phyloP scores from a whole-genome alignment of 2,888 invertebrate genomes.

The Anthophora plumipes region DNA sequence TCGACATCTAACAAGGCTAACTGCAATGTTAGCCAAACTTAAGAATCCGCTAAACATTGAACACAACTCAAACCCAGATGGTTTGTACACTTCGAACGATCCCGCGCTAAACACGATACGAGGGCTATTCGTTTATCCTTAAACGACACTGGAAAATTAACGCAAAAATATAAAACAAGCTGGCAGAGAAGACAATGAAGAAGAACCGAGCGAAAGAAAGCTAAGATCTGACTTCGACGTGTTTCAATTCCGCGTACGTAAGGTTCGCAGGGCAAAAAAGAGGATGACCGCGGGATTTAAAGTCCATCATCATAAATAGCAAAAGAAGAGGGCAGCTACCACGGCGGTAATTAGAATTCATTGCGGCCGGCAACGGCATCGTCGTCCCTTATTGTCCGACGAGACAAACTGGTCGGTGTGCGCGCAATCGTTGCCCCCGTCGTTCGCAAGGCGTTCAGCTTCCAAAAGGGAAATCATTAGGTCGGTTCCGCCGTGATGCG shows the following conservation, averaged over 20 bases:
- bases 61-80: too few species aligned
- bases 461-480: constrained; percentile 62
- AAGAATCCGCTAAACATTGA: too few species aligned
- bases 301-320: constrained; percentile 44
- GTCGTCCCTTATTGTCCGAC: constrained; percentile 56
- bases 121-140: too few species aligned
- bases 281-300: constrained; percentile 6
- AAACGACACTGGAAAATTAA: neutral
- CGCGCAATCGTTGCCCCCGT: neutral
- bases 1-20: too few species aligned
- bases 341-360: constrained; percentile 60
- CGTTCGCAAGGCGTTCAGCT: constrained; percentile 9
- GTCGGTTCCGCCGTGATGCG: constrained; percentile 51
- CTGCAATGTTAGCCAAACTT: too few species aligned
- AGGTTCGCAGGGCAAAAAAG: neutral
- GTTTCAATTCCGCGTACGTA: neutral
- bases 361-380: constrained; percentile 38
- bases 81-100: too few species aligned
- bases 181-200: neutral
- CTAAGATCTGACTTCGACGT: too few species aligned
- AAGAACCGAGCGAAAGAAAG: neutral
- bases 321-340: constrained; percentile 1
- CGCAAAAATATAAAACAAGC: neutral
- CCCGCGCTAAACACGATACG: too few species aligned
- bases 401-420: constrained; percentile 54